Conservation (phyloP, 2,888 invertebrate genomes). For the Trissoscelio sp. region DNA sequence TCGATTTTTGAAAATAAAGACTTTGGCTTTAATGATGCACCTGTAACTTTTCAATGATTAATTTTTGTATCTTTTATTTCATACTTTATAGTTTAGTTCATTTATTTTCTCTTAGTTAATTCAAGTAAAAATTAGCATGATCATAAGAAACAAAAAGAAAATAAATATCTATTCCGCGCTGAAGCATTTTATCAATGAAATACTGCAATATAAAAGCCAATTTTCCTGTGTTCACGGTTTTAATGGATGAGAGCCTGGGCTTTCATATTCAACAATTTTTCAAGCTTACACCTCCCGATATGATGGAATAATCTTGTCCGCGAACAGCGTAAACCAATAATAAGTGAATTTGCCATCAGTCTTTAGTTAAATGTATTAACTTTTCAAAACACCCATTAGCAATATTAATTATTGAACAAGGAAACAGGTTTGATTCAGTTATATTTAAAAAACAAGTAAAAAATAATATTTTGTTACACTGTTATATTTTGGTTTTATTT, state of each 20-base stretch:
- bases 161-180: background rate
- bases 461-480: too few relatives aligned
- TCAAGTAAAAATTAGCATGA: background rate
- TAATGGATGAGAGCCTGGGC: constrained; percentile 3
- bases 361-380: background rate
- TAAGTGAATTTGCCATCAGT: background rate
- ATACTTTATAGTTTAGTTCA: too few relatives aligned
- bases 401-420: background rate
- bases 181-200: background rate
- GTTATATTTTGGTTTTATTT: too few relatives aligned
- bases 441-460: background rate
- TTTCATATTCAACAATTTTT: constrained; percentile 7
- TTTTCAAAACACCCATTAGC: background rate
- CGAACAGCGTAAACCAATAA: background rate
- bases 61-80: too few relatives aligned
- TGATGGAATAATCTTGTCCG: constrained; percentile 5
- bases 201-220: constrained; percentile 2
- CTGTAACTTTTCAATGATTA: too few relatives aligned
- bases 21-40: too few relatives aligned
- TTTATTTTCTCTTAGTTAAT: too few relatives aligned
- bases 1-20: background rate
- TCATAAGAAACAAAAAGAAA: background rate
- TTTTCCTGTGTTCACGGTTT: constrained; percentile 1
- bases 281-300: constrained; percentile 1
- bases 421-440: too few relatives aligned